Percentiles rank a stretch among this genome's conserved stretches.
These are phyloP conservation scores for Nansenia antarctica DNA, from an alignment of 2,113 vertebrate genomes.

Conservation along the genomic window DNA sequence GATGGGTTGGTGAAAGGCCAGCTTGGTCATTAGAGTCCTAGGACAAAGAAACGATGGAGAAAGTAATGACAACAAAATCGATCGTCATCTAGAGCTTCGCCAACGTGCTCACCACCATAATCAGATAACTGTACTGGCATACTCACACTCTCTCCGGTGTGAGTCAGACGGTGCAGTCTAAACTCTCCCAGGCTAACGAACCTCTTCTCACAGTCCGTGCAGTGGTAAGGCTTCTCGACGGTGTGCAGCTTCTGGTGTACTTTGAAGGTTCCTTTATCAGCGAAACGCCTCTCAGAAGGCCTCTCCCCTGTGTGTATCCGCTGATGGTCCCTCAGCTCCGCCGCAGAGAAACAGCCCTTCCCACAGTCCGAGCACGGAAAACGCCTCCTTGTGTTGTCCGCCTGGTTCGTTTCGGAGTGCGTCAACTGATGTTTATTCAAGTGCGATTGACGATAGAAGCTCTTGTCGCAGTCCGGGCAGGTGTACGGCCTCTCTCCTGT, in stretches of 20 bases:
- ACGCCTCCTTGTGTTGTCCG: conserved; percentile 27
- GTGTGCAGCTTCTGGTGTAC: conserved; percentile 68
- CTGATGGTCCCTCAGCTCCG: conserved; percentile 50
- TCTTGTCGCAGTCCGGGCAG: too few relatives aligned
- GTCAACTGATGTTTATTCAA: not conserved
- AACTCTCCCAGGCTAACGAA: conserved; percentile 73
- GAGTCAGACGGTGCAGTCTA: conserved; percentile 64
- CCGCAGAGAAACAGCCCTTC: conserved; percentile 24
- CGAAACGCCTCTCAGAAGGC: conserved; percentile 64
- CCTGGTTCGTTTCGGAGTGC: conserved; percentile 71
- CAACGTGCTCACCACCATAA: too few relatives aligned
- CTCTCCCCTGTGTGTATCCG: conserved; percentile 71
- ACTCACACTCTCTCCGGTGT: conserved; percentile 40
- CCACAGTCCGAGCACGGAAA: conserved; percentile 51
- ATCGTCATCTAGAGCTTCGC: too few relatives aligned
- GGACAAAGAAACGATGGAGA: not conserved
- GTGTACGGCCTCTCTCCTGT: too few relatives aligned
- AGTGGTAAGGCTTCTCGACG: conserved; percentile 65
- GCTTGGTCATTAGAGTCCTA: not conserved
- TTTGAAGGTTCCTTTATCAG: too few relatives aligned
- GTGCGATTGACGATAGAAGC: conserved; percentile 16
- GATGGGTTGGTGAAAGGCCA: too few relatives aligned
- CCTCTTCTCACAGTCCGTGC: conserved; percentile 69
- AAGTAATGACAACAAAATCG: not conserved
- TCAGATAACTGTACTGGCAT: not conserved